phyloP scores from a whole-genome alignment of 2,113 vertebrate genomes.

The Phycodurus eques region DNA sequence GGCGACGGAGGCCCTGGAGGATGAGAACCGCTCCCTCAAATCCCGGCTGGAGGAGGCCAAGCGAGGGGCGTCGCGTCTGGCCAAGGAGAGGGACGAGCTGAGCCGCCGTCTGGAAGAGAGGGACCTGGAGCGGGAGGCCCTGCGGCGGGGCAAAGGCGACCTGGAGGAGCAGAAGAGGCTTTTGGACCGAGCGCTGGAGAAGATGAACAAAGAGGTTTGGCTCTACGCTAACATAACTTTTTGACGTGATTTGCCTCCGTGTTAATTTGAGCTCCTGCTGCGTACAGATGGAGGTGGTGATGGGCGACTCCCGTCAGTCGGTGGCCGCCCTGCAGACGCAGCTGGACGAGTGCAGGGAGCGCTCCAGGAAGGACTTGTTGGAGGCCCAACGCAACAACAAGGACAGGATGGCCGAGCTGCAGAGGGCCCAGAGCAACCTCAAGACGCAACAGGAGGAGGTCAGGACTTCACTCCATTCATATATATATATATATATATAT shows the following conservation, averaged over 20 bases:
- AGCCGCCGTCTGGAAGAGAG: slow-evolving; percentile 78
- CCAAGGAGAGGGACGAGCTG: slow-evolving; percentile 82
- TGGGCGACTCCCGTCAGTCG: slow-evolving; percentile 80
- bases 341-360: slow-evolving; percentile 88
- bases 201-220: slow-evolving; percentile 76
- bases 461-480: slow-evolving; percentile 9
- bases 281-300: slow-evolving; percentile 82
- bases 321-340: slow-evolving; percentile 77
- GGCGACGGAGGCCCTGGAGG: slow-evolving; percentile 75
- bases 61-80: slow-evolving; percentile 60
- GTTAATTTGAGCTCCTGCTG: background rate
- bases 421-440: slow-evolving; percentile 78
- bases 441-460: slow-evolving; percentile 88
- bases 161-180: slow-evolving; percentile 91
- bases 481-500: no score
- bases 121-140: slow-evolving; percentile 80
- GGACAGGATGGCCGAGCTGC: slow-evolving; percentile 81
- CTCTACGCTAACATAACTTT: background rate
- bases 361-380: slow-evolving; percentile 80
- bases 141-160: slow-evolving; percentile 77
- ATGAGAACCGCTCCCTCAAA: slow-evolving; percentile 79
- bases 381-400: slow-evolving; percentile 85
- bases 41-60: slow-evolving; percentile 80
- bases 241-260: background rate
- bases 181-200: slow-evolving; percentile 78